phyloP scores from a whole-genome alignment of 2,797 vertebrate genomes.

The Micromesistius poutassou region DNA sequence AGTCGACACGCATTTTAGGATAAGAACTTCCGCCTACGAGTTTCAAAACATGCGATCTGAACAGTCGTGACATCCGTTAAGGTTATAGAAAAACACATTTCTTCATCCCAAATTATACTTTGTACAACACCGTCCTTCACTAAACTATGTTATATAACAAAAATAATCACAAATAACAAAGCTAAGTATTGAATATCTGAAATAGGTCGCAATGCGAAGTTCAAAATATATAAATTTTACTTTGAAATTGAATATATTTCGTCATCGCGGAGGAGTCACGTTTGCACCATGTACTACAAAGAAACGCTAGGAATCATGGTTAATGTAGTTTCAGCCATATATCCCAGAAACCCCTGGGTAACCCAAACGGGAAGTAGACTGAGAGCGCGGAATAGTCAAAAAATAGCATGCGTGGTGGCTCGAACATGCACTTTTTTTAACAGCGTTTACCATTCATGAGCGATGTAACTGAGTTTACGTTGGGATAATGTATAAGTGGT shows the following conservation, averaged over 20 bases:
- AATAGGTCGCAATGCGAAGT: not conserved
- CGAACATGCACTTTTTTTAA: not conserved
- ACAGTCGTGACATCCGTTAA: not conserved
- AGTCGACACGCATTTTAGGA: not conserved
- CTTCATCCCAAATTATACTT: no score
- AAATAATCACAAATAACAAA: not conserved
- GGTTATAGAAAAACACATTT: no score
- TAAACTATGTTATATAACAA: not conserved
- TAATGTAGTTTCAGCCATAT: conserved; percentile 24
- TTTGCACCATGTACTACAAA: not conserved
- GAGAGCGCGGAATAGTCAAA: conserved; percentile 68
- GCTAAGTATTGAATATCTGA: not conserved
- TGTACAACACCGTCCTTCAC: not conserved
- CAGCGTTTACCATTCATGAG: not conserved
- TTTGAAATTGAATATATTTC: not conserved
- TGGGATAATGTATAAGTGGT: not conserved
- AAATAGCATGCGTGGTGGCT: conserved; percentile 23
- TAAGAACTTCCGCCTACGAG: no score
- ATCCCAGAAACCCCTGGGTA: conserved; percentile 53
- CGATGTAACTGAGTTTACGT: fast-evolving
- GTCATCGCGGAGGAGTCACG: not conserved
- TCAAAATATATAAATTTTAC: not conserved
- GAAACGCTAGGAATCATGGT: conserved; percentile 17
- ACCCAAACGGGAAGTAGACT: conserved; percentile 25
- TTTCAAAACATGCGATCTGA: no score